These are phyloP conservation scores for Hormiphora californensis DNA, from an alignment of 37 sponge, comb jelly and placozoan genomes.

Conservation along the genomic window DNA sequence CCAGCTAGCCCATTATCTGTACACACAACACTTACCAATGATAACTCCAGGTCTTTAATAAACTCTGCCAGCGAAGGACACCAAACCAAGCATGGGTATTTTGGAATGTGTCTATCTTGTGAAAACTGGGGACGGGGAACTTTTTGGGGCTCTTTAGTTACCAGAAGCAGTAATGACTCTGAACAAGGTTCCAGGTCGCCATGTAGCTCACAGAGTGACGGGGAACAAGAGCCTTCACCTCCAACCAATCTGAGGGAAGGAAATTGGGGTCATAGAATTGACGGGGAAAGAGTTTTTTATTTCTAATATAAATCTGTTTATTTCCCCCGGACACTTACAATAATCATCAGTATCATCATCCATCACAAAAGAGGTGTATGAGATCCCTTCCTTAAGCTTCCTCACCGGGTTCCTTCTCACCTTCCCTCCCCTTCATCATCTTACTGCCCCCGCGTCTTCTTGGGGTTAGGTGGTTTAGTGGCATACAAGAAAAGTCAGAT, in stretches of 20 bases:
- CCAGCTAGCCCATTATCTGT: too few relatives aligned
- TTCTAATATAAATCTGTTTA: too few relatives aligned
- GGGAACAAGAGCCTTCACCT: not conserved
- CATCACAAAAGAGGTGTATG: too few relatives aligned
- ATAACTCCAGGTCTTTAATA: not conserved
- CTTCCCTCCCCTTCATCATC: too few relatives aligned
- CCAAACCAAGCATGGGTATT: not conserved
- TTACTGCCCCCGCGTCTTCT: too few relatives aligned
- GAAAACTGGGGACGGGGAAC: slow-evolving; percentile 3
- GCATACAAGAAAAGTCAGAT: too few relatives aligned
- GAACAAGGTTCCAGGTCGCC: not conserved
- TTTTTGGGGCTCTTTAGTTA: not conserved
- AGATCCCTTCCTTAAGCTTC: too few relatives aligned
- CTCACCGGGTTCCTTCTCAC: too few relatives aligned
- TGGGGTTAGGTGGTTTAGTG: too few relatives aligned
- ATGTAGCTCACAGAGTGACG: not conserved
- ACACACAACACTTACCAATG: slow-evolving; percentile 19
- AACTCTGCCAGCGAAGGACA: not conserved
- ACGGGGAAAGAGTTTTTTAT: too few relatives aligned
- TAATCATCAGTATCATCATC: too few relatives aligned
- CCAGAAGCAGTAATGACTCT: not conserved
- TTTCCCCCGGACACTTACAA: not conserved
- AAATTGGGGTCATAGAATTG: too few relatives aligned
- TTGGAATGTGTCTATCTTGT: not conserved
- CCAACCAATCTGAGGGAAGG: slow-evolving; percentile 22